Evolutionary conservation across 2,888 invertebrate genomes (phyloP).

Genomic region (Alitta virens): DNA sequence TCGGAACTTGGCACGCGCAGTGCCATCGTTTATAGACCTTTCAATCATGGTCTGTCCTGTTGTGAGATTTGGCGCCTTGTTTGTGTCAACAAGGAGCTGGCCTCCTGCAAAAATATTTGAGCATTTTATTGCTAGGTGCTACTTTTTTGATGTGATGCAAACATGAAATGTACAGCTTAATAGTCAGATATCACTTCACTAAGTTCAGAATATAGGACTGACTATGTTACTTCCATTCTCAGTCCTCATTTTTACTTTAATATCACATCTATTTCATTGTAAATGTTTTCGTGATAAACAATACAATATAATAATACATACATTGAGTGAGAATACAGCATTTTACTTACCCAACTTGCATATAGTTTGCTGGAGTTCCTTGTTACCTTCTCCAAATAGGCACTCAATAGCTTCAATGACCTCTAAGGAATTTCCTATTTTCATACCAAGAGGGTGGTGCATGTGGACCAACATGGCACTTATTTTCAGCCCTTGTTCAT

Average conservation of each 20-base stretch:
- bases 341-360: conserved; percentile 54
- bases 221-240: too few relatives aligned
- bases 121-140: too few relatives aligned
- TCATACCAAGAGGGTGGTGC: conserved; percentile 60
- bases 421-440: conserved; percentile 62
- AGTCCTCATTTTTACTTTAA: too few relatives aligned
- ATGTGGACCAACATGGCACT: conserved; percentile 60
- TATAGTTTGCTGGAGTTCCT: conserved; percentile 59
- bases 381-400: conserved; percentile 58
- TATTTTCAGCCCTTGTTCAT: conserved; percentile 57
- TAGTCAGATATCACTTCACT: too few relatives aligned
- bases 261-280: too few relatives aligned
- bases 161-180: too few relatives aligned
- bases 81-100: conserved; percentile 52
- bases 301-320: too few relatives aligned
- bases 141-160: too few relatives aligned
- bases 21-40: conserved; percentile 54
- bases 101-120: conserved; percentile 56
- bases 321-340: too few relatives aligned
- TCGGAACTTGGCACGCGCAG: conserved; percentile 53
- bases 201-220: too few relatives aligned
- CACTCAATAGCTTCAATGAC: conserved; percentile 60
- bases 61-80: conserved; percentile 36
- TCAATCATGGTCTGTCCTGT: conserved; percentile 52
- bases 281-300: too few relatives aligned